Base-by-base conservation (phyloP, 2,888 invertebrate genomes). In the Cremastobaeus sp. region DNA sequence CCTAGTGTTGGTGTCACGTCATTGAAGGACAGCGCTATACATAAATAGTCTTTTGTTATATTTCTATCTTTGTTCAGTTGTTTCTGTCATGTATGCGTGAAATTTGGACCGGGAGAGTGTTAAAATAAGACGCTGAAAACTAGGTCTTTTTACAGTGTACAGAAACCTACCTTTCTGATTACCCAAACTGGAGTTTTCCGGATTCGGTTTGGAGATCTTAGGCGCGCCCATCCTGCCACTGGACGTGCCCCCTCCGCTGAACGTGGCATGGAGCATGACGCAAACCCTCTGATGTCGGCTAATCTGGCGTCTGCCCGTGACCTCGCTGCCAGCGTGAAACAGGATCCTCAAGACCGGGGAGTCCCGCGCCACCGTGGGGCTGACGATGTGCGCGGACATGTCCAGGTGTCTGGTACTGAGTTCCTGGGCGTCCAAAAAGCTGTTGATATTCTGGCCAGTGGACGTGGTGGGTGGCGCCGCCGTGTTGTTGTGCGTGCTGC, bases 321-420 rank as follows among this genome's bases (percentile, higher is more conserved):
- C 93, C 88, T 95, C 95, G 60, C 94, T 94, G 20, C 95, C 96
- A 12, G 96, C 95, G 88, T 98, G 97, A 88, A 98, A 96, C 17
- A 98, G 91, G 5, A 98, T 97, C 70, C 97, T 91, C 32, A 98
- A 89, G n/a, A 96, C 94, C 0, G 98, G 97, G 12, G 95, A 93
- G 86, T 97, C 97, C 47, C 96, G 92, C 0, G 96, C 94, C 57
- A 98, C 91, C 82, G 94, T 94, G 59, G 91, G 90, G 57, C 95
- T 93, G n/a, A 98, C 97, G 66, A 97, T 90, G 88, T 98, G 97
- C 3, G 97, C 97, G 34, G 96, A 96, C 89, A 98, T 94, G 87
- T 97, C 97, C 80, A 97, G 89, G 81, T 93, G 92, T 79, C 95
- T 93, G 68, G 92, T 92, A 81, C 92, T 92, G 68, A 94, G 88